phyloP scores from a whole-genome alignment of 2,797 vertebrate species.

The Glyptemys insculpta region DNA sequence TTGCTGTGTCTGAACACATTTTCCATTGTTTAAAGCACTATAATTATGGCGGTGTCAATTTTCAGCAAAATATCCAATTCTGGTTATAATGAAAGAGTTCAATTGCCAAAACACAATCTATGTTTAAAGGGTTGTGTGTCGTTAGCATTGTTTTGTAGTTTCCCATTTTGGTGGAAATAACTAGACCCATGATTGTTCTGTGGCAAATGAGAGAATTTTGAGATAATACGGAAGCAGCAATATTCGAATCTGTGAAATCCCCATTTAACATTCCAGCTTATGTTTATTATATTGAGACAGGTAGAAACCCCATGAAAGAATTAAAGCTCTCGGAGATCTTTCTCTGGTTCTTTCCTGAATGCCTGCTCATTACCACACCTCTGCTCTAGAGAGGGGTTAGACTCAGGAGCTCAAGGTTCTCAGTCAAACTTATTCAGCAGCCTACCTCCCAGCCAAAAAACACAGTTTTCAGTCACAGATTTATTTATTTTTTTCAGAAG shows the following conservation, averaged over 20 bases:
- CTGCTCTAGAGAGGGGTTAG: neutral
- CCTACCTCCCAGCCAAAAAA: neutral
- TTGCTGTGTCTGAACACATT: constrained; percentile 19
- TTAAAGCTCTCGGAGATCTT: neutral
- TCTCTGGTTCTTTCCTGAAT: neutral
- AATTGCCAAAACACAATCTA: constrained; percentile 26
- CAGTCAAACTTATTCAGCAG: neutral
- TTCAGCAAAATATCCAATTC: constrained; percentile 39
- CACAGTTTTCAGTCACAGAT: neutral
- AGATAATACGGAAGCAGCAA: neutral
- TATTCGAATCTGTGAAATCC: constrained; percentile 31
- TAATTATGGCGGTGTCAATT: constrained; percentile 43
- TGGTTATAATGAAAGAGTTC: constrained; percentile 24
- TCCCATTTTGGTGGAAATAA: neutral
- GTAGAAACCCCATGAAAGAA: neutral
- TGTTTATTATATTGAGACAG: neutral
- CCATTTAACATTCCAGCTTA: neutral
- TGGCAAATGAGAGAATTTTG: neutral
- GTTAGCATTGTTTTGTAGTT: constrained; percentile 28
- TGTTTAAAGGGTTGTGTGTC: neutral
- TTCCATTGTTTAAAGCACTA: constrained; percentile 16
- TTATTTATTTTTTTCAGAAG: neutral
- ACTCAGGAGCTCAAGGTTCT: neutral
- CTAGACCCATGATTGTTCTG: neutral
- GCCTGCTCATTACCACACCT: neutral